Evolutionary conservation across 2,797 vertebrate genomes (phyloP).

Genomic region (Champsocephalus gunnari): DNA sequence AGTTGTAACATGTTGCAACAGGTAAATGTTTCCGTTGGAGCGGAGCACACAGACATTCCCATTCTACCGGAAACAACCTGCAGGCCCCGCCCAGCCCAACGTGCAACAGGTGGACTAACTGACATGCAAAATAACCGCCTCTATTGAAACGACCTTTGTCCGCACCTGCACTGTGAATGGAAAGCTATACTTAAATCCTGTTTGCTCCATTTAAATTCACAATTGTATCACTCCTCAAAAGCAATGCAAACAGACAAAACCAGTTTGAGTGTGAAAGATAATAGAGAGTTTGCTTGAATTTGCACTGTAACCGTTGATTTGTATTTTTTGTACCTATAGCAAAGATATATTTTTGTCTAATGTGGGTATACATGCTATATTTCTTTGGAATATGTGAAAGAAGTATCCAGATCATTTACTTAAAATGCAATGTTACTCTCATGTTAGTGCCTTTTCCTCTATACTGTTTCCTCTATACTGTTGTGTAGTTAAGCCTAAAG

Average conservation of each 20-base stretch:
- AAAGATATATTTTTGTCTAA: not conserved
- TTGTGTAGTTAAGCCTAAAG: not conserved
- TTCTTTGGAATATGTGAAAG: not conserved
- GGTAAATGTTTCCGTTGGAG: slow-evolving; percentile 10
- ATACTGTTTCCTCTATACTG: not conserved
- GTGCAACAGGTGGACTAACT: slow-evolving; percentile 59
- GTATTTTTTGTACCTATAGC: not conserved
- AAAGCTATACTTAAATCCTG: not conserved
- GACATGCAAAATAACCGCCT: slow-evolving; percentile 58
- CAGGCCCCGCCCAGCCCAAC: slow-evolving; percentile 14
- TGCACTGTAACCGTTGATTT: not conserved
- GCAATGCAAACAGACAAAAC: not conserved
- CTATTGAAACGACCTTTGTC: slow-evolving; percentile 38
- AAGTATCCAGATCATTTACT: not conserved
- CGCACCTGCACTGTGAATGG: slow-evolving; percentile 1
- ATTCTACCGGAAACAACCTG: slow-evolving; percentile 10
- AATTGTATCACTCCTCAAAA: not conserved
- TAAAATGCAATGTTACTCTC: not conserved
- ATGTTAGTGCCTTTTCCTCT: not conserved
- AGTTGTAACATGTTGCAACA: not conserved
- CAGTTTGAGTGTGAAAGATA: not conserved
- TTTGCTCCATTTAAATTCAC: not conserved
- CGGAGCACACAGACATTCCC: not conserved
- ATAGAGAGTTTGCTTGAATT: not conserved
- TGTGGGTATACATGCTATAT: not conserved